Base-by-base conservation (phyloP, 2,888 invertebrate species). In the Baronia brevicornis region DNA sequence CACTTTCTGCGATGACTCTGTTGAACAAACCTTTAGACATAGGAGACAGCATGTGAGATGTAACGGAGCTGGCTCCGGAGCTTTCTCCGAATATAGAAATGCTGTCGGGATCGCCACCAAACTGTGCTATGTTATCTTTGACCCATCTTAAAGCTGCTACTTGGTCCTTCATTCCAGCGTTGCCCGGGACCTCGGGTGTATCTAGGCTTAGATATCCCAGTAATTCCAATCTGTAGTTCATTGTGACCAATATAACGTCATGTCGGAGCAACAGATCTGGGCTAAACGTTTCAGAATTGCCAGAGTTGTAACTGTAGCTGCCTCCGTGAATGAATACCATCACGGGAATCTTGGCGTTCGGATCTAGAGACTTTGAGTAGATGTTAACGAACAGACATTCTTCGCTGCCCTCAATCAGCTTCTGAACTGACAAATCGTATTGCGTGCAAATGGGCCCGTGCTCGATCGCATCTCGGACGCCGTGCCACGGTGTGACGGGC, bases 241-340 rank as follows among this genome's bases (percentile, higher is more conserved):
- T 41, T 1, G 84, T 80, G 1, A 79, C 78, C 17, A 84, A 30
- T 7, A 80, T 60, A 2, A 79, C 67, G 37, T 75, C 64, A 27
- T 77, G 68, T 29, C 59, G 58, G 33, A 84, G 47, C 5, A 84
- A 46, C 35, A 65, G 66, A 30, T 73, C 64, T 5, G 80, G 73
- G 1, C 80, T 75, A 19, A 64, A 68, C 0, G 50, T 44, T 3
- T 61, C 56, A 3, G 58, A 46, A 26, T 77, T 52, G 5, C 75
- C 77, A 0, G 72, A 70, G 1, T 80, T 80, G 9, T 60, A 60
- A 39, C 61, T 51, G 30, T 60, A 80, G 4, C 57, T 66, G 2
- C 82, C 84, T 3, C 79, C 80, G 34, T 82, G 75, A 20, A 82
- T 65, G 45, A 61, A 82, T 1, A 84, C 66, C 64, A 84, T 67